phyloP scores from a whole-genome alignment of 2,888 invertebrate genomes.

The Pterostichus niger region DNA sequence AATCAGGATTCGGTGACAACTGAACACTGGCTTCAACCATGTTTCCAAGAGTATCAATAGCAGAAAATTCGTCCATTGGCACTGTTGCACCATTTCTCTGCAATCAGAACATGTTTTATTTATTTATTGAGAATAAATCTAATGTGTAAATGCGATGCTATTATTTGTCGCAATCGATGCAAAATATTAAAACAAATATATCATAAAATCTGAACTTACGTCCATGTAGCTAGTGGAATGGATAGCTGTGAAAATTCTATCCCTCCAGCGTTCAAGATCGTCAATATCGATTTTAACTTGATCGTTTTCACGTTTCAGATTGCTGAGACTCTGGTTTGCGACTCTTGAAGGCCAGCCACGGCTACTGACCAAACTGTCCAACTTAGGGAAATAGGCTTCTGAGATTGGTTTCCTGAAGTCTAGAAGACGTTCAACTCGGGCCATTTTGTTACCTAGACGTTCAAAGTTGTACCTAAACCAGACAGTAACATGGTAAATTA shows the following conservation, averaged over 20 bases:
- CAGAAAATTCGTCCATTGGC: constrained; percentile 81
- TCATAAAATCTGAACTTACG: neutral
- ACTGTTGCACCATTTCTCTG: constrained; percentile 81
- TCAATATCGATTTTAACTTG: constrained; percentile 82
- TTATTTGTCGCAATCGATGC: no score
- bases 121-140: no score
- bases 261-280: constrained; percentile 85
- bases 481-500: neutral
- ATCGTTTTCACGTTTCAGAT: constrained; percentile 84
- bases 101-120: neutral
- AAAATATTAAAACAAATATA: no score
- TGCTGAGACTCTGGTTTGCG: constrained; percentile 78
- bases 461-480: constrained; percentile 84
- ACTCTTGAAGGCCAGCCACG: constrained; percentile 86
- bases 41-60: constrained; percentile 89
- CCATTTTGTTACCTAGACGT: constrained; percentile 84
- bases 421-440: constrained; percentile 81
- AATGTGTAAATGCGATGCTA: no score
- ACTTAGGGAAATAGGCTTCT: constrained; percentile 90
- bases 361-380: constrained; percentile 86
- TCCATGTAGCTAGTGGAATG: constrained; percentile 75
- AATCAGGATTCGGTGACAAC: constrained; percentile 82
- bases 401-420: constrained; percentile 84
- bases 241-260: constrained; percentile 84
- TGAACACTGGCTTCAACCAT: constrained; percentile 86